These are phyloP conservation scores for Hyaena hyaena DNA, from an alignment of 2,113 vertebrate genomes.

Conservation along the genomic window DNA sequence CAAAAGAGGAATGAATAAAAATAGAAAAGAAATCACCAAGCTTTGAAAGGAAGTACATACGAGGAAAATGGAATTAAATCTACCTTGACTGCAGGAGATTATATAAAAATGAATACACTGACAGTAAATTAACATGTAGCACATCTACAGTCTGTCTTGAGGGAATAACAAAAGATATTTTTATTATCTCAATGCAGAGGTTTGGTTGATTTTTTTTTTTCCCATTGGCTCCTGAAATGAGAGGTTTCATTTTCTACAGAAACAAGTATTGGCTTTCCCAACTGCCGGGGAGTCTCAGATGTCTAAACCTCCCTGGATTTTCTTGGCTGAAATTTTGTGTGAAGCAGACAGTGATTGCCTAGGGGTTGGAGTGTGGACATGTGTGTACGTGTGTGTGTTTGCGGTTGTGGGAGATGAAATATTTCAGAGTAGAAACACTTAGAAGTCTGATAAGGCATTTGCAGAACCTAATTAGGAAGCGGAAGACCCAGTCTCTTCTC, in stretches of 20 bases:
- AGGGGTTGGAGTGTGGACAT: not conserved
- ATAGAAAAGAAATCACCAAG: slow-evolving; percentile 78
- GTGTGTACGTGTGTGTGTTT: not conserved
- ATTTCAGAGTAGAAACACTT: not conserved
- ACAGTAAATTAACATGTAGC: slow-evolving; percentile 57
- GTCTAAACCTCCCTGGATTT: not conserved
- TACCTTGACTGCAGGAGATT: slow-evolving; percentile 63
- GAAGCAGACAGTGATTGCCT: not conserved
- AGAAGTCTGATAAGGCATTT: not conserved
- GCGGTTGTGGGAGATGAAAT: not conserved
- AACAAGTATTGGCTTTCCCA: not conserved
- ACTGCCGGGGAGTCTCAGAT: not conserved
- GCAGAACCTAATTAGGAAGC: not conserved
- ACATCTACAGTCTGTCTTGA: slow-evolving; percentile 49
- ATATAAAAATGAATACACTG: slow-evolving; percentile 62
- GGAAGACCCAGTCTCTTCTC: not conserved
- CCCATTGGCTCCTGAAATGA: not conserved
- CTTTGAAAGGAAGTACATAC: slow-evolving; percentile 69
- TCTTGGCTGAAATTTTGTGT: slow-evolving; percentile 34
- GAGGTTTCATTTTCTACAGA: slow-evolving; percentile 42
- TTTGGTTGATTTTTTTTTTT: not conserved
- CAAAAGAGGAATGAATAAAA: slow-evolving; percentile 72
- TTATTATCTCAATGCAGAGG: slow-evolving; percentile 57
- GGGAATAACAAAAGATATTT: slow-evolving; percentile 63
- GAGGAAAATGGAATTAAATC: slow-evolving; percentile 65